Percentiles rank a stretch among this genome's conserved stretches.
Evolutionary conservation across 1,140 invertebrate species (phyloP).

Genomic region (Neodiprion lecontei): DNA sequence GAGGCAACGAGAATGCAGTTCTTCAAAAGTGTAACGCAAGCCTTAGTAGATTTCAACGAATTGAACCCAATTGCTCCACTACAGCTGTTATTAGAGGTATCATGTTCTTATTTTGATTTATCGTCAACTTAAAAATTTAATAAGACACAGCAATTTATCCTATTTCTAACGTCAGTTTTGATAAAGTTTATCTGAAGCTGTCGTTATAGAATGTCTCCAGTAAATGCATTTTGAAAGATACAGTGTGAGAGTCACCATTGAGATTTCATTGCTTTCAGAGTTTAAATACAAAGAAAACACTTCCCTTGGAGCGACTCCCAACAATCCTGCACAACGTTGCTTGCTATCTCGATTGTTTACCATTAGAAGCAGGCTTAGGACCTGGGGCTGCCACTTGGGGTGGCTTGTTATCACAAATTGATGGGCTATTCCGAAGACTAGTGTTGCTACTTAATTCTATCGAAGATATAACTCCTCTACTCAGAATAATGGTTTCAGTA

Average conservation of each 20-base stretch:
- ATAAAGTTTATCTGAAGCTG: no score
- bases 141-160: no score
- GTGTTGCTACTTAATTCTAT: slow-evolving; percentile 76
- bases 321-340: slow-evolving; percentile 88
- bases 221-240: no score
- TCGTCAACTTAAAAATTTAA: no score
- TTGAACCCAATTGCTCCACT: slow-evolving; percentile 93
- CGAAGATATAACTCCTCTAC: slow-evolving; percentile 77
- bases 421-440: slow-evolving; percentile 84
- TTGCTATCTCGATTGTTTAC: slow-evolving; percentile 91
- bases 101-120: slow-evolving; percentile 23
- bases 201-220: no score
- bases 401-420: slow-evolving; percentile 80
- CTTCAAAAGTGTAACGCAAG: slow-evolving; percentile 92
- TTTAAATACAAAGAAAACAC: slow-evolving; percentile 86
- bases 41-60: slow-evolving; percentile 96
- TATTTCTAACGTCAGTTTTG: no score
- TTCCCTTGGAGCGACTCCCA: slow-evolving; percentile 78
- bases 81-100: slow-evolving; percentile 87
- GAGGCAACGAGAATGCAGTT: slow-evolving; percentile 78
- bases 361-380: slow-evolving; percentile 80
- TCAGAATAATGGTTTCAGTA: slow-evolving; percentile 86
- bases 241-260: no score
- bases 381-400: slow-evolving; percentile 75
- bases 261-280: slow-evolving; percentile 63